phyloP scores from a whole-genome alignment of 2,113 vertebrate genomes.

The Sardina pilchardus region DNA sequence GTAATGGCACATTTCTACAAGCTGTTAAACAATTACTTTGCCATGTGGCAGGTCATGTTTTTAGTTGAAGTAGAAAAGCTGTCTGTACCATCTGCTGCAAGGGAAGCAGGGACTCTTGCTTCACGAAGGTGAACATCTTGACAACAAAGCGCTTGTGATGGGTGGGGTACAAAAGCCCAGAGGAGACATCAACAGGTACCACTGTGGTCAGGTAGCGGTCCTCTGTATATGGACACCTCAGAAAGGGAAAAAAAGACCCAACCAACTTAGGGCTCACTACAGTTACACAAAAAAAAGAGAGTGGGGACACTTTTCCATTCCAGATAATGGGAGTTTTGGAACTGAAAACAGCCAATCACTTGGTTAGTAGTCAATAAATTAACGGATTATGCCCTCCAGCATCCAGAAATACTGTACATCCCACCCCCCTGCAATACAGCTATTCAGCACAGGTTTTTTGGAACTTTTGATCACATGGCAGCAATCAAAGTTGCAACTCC shows the following conservation, averaged over 20 bases:
- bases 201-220: not conserved
- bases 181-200: not conserved
- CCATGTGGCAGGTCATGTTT: not conserved
- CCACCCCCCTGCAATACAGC: no score
- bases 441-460: no score
- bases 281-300: not conserved
- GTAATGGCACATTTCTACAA: no score
- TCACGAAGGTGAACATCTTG: constrained; percentile 5
- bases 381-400: no score
- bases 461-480: no score
- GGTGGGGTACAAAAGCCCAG: not conserved
- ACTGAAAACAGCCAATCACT: no score
- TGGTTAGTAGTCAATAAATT: no score
- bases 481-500: no score
- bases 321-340: no score
- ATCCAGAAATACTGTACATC: no score
- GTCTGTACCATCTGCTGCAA: not conserved
- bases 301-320: no score
- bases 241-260: not conserved
- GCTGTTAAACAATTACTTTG: no score
- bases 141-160: not conserved
- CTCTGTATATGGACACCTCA: not conserved
- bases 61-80: not conserved
- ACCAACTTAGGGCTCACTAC: not conserved
- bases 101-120: not conserved